Evolutionary conservation across 2,888 invertebrate species (phyloP).

Genomic region (Oligia strigilis): DNA sequence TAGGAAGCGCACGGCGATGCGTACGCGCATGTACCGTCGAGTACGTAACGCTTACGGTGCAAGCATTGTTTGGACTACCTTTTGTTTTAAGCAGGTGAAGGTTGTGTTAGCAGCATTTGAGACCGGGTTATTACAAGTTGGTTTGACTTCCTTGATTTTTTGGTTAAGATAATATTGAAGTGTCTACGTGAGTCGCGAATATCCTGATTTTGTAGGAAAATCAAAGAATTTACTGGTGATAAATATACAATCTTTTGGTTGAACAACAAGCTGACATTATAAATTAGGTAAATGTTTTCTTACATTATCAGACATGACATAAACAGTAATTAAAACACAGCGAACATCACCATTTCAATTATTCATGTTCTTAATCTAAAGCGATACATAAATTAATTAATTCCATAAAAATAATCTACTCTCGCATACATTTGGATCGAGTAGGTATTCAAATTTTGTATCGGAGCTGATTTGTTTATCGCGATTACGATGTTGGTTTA

Average conservation of each 20-base stretch:
- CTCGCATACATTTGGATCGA: no score
- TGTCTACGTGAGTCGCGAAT: not conserved
- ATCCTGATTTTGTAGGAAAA: not conserved
- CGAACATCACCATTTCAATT: not conserved
- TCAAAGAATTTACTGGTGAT: no score
- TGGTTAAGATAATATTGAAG: not conserved
- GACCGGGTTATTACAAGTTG: not conserved
- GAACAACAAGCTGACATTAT: not conserved
- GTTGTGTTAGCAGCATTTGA: slow-evolving; percentile 10
- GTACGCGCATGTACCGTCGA: slow-evolving; percentile 47
- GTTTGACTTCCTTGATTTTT: not conserved
- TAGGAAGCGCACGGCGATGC: slow-evolving; percentile 59
- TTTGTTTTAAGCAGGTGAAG: slow-evolving; percentile 41
- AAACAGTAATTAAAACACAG: not conserved
- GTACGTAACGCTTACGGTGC: slow-evolving; percentile 43
- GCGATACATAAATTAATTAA: not conserved
- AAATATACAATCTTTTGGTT: not conserved
- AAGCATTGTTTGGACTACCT: slow-evolving; percentile 32
- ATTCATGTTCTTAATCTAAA: not conserved
- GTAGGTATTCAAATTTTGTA: no score
- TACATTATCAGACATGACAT: not conserved
- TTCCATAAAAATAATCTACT: no score
- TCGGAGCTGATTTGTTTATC: no score
- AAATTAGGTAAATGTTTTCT: not conserved
- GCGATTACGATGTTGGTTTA: no score